Evolutionary conservation across 2,113 vertebrate genomes (phyloP).

Genomic region (Muntiacus reevesi): DNA sequence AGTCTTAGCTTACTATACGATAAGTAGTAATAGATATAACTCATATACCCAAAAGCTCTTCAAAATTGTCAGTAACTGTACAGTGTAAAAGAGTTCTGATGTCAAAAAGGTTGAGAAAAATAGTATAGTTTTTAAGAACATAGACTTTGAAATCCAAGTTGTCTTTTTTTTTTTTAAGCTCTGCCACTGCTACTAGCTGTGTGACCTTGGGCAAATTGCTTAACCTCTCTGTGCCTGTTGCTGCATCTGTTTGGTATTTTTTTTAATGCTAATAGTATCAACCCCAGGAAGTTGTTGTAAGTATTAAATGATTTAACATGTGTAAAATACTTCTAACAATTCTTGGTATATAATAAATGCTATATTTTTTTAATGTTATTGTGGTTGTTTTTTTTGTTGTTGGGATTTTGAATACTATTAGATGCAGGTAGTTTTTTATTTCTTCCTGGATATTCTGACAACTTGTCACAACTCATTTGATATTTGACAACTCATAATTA

Average conservation of each 20-base stretch:
- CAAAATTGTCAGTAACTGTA: neutral
- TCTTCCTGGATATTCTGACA: neutral
- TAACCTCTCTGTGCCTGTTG: neutral
- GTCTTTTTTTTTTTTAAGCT: neutral
- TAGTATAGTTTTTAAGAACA: neutral
- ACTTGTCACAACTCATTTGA: neutral
- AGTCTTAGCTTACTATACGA: neutral
- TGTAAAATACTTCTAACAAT: neutral
- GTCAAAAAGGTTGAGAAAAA: neutral
- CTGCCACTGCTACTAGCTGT: neutral
- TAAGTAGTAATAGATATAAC: neutral
- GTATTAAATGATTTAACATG: neutral
- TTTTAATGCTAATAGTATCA: neutral
- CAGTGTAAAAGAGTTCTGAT: neutral
- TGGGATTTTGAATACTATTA: neutral
- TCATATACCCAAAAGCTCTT: neutral
- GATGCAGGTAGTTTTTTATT: neutral
- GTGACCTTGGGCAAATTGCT: neutral
- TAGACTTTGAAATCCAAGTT: neutral
- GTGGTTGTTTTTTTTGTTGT: neutral
- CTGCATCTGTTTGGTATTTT: neutral
- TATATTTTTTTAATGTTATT: neutral
- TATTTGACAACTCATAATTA: slow-evolving; percentile 9
- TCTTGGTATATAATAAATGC: neutral
- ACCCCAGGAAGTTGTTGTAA: neutral